Evolutionary conservation across 1,140 invertebrate species (phyloP), one percentile per base, ranked within the genome.

Genomic region (Neelides sp.): DNA sequence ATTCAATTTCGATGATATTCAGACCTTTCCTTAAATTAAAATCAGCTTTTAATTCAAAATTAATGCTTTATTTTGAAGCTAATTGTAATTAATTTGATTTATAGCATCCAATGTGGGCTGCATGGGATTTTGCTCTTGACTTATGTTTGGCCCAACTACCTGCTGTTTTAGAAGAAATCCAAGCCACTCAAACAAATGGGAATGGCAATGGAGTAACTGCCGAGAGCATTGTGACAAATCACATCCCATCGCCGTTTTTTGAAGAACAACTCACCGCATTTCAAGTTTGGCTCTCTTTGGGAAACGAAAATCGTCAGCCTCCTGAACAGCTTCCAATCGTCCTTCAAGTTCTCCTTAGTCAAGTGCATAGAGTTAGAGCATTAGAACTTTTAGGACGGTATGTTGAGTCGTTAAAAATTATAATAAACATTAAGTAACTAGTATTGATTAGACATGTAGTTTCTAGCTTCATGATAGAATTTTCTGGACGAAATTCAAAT

Each of bases 221-320:
- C 15, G 50, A 52, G 22, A 17, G 41, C 3, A 19, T 50, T 3
- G 17, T 56, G 1, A 53, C 48, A 8, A 53, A 42, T 15, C 87
- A 84, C 68, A 65, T 71, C 13, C 85, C 91, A 66, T 80, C 89
- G 56, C 80, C 85, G 27, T 98, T 99, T 71, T 99, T 98, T 68
- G 85, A 96, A 66, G 90, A 98, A 64, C 95, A 99, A 71, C 72
- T 99, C 36, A 96, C 93, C 20, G 94, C 94, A n/a, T 98, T 99
- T 69, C 84, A 97, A 74, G 82, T 87, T 15, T 98, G 94, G 94
- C 72, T 98, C 2, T 79, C 82, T 23, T 77, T 89, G 45, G 86
- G 82, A 28, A 79, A 79, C 4, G 78, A 84, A 61, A 71, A 74
- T 48, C 73, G 87, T 1, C 75, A 75, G 61, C 86, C 88, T 41